Evolutionary conservation across 1,140 invertebrate species (phyloP).

Genomic region (Caenorhabditis brenneri): DNA sequence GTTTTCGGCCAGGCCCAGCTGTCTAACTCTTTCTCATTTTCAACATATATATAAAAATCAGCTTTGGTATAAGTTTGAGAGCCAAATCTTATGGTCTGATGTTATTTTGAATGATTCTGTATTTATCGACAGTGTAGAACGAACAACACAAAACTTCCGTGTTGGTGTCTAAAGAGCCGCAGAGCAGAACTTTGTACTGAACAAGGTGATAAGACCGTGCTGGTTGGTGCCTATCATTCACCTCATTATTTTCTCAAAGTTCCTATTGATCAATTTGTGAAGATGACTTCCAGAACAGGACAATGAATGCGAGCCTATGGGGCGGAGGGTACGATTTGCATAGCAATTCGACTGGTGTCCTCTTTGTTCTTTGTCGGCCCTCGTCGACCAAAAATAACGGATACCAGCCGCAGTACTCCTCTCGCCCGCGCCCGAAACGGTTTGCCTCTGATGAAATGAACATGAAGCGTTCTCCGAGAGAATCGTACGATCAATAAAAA

Average conservation of each 20-base stretch:
- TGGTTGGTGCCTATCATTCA: background rate
- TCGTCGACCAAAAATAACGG: conserved; percentile 17
- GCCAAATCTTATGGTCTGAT: too few species aligned
- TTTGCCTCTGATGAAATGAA: conserved; percentile 5
- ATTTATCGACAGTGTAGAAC: too few species aligned
- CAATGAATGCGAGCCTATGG: background rate
- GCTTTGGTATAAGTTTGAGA: too few species aligned
- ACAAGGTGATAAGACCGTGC: conserved; percentile 5
- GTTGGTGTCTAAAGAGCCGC: background rate
- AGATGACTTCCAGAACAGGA: background rate
- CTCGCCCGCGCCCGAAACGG: conserved; percentile 9
- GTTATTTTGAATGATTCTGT: too few species aligned
- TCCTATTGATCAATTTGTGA: background rate
- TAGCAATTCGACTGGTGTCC: conserved; percentile 32
- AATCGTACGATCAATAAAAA: conserved; percentile 35
- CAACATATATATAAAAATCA: too few species aligned
- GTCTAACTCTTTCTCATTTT: too few species aligned
- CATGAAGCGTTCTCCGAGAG: conserved; percentile 15
- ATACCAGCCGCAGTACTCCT: background rate
- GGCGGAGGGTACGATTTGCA: conserved; percentile 10
- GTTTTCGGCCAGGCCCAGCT: too few species aligned
- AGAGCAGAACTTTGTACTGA: background rate
- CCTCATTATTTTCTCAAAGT: background rate
- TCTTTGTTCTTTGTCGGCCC: background rate
- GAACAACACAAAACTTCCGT: too few species aligned